phyloP scores from a whole-genome alignment of 1,140 invertebrate species.

The Steinernema khuongi region DNA sequence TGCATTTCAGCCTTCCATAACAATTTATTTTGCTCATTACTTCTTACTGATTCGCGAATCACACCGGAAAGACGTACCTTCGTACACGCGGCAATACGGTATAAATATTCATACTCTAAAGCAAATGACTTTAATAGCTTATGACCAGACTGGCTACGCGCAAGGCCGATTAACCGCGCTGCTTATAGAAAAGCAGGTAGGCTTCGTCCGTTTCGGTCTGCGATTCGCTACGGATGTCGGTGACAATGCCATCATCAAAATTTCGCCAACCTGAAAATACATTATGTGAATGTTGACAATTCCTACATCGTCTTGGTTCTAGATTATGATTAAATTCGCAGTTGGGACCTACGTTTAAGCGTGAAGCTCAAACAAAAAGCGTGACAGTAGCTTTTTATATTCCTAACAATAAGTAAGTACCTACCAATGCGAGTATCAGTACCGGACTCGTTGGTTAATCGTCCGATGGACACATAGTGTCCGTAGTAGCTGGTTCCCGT shows the following conservation, averaged over 20 bases:
- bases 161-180: conserved; percentile 12
- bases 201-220: conserved; percentile 30
- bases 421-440: conserved; percentile 1
- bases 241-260: conserved; percentile 40
- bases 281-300: no score
- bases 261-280: conserved; percentile 34
- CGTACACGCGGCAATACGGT: not conserved
- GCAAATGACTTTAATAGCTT: conserved; percentile 3
- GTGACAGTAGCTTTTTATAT: not conserved
- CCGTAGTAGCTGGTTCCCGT: conserved; percentile 40
- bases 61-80: not conserved
- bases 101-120: not conserved
- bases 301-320: no score
- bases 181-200: conserved; percentile 41
- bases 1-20: not conserved
- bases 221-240: conserved; percentile 17
- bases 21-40: not conserved
- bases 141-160: not conserved
- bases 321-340: conserved; percentile 18
- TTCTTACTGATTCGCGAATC: no score
- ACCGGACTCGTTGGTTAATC: conserved; percentile 24
- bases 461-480: conserved; percentile 40
- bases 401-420: not conserved
- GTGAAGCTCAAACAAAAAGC: no score
- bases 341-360: not conserved